These are phyloP conservation scores for Asobara japonica DNA, from an alignment of 1,140 invertebrate genomes.

Conservation along the genomic window DNA sequence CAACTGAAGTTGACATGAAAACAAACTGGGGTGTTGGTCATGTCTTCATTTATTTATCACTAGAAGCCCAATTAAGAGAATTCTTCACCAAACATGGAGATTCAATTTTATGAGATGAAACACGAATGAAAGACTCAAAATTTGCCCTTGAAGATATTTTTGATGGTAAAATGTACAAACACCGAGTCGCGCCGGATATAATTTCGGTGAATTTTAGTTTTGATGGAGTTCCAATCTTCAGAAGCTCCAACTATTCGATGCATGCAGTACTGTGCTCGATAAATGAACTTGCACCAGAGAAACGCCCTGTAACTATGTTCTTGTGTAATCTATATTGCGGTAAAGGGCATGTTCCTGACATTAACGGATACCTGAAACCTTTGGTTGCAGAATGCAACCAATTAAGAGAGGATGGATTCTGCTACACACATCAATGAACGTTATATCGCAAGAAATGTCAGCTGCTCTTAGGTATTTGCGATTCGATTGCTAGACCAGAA, in stretches of 20 bases:
- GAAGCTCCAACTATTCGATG: slow-evolving; percentile 30
- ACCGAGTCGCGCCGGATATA: background rate
- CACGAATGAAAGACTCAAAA: background rate
- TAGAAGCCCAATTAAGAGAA: slow-evolving; percentile 18
- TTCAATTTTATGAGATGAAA: background rate
- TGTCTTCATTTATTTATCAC: slow-evolving; percentile 15
- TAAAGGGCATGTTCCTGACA: background rate
- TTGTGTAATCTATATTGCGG: slow-evolving; percentile 15
- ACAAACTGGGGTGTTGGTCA: background rate
- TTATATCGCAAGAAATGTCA: background rate
- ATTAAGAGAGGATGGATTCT: slow-evolving; percentile 7
- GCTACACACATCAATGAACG: background rate
- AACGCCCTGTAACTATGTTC: slow-evolving; percentile 8
- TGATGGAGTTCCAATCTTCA: slow-evolving; percentile 36
- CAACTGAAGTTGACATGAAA: background rate
- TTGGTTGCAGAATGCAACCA: slow-evolving; percentile 12
- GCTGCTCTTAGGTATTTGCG: slow-evolving; percentile 17
- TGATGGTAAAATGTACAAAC: slow-evolving; percentile 25
- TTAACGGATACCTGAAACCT: slow-evolving; percentile 26
- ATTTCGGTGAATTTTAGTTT: slow-evolving; percentile 9
- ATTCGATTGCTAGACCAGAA: slow-evolving; percentile 7
- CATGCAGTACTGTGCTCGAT: slow-evolving; percentile 31
- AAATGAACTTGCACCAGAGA: slow-evolving; percentile 29
- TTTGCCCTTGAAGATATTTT: slow-evolving; percentile 14
- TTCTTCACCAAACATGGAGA: background rate